Conservation (phyloP, 2,888 invertebrate species). For the Xestia ashworthii region DNA sequence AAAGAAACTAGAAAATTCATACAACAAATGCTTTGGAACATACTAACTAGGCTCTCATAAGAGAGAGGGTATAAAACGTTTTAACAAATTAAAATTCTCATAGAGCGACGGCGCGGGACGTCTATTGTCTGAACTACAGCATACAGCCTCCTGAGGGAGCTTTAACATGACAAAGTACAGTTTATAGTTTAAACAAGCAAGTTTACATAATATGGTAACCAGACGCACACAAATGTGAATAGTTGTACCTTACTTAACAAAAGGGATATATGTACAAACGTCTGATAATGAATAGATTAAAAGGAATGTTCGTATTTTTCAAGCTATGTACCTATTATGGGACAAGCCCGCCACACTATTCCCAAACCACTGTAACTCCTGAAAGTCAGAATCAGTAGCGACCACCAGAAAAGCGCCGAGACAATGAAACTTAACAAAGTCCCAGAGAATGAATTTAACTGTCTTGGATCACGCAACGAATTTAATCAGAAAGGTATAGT, state of each 20-base stretch:
- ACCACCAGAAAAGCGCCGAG: too few relatives aligned
- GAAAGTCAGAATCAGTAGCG: too few relatives aligned
- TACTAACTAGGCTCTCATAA: conserved; percentile 2
- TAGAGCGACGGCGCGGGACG: background rate
- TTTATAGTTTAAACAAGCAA: conserved; percentile 2
- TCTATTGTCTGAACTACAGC: background rate
- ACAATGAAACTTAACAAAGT: too few relatives aligned
- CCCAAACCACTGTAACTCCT: too few relatives aligned
- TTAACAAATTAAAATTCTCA: conserved; percentile 17
- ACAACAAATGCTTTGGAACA: background rate
- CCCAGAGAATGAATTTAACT: too few relatives aligned
- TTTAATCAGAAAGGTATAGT: too few relatives aligned
- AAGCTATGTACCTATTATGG: too few relatives aligned
- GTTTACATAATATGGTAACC: background rate
- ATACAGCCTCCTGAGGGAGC: background rate
- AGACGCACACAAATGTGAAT: background rate
- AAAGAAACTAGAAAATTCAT: too few relatives aligned
- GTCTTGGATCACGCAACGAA: too few relatives aligned
- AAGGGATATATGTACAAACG: too few relatives aligned
- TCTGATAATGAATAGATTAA: background rate
- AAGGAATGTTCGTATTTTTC: background rate
- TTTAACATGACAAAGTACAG: background rate
- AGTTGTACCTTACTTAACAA: background rate
- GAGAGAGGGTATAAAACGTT: background rate
- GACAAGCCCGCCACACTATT: too few relatives aligned